Conservation (phyloP, 2,113 vertebrate species). For the Phalacrocorax pelagicus region DNA sequence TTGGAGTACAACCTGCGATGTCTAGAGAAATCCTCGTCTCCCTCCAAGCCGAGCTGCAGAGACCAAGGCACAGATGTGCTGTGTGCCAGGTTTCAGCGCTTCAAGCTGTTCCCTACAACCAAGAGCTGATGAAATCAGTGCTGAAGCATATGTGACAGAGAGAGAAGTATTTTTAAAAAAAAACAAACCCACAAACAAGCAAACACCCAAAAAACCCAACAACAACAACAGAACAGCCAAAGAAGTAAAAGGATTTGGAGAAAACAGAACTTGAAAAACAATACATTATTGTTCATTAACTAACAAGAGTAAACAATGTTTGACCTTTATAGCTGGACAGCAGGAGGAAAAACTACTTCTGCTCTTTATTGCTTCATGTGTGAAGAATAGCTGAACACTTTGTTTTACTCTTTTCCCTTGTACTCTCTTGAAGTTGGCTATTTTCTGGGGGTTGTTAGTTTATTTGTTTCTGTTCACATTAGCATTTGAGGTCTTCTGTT, state of each 20-base stretch:
- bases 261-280: not conserved
- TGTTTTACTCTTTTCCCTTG: rapidly evolving
- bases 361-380: not conserved
- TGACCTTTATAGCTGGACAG: not conserved
- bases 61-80: not conserved
- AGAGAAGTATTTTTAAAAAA: not conserved
- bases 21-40: not conserved
- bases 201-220: not conserved
- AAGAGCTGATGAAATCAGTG: not conserved
- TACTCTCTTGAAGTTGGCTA: not conserved
- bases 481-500: not conserved
- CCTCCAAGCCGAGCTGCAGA: not conserved
- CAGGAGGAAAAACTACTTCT: not conserved
- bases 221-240: not conserved
- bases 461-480: not conserved
- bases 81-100: not conserved
- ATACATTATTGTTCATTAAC: not conserved
- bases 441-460: not conserved
- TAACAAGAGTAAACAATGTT: not conserved
- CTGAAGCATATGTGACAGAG: not conserved
- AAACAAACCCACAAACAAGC: not conserved
- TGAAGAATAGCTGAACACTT: not conserved
- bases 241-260: not conserved
- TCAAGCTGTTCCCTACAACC: not conserved
- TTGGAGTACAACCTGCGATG: not conserved